Evolutionary conservation across 1,140 invertebrate species (phyloP).

Genomic region (Zophobas morio): DNA sequence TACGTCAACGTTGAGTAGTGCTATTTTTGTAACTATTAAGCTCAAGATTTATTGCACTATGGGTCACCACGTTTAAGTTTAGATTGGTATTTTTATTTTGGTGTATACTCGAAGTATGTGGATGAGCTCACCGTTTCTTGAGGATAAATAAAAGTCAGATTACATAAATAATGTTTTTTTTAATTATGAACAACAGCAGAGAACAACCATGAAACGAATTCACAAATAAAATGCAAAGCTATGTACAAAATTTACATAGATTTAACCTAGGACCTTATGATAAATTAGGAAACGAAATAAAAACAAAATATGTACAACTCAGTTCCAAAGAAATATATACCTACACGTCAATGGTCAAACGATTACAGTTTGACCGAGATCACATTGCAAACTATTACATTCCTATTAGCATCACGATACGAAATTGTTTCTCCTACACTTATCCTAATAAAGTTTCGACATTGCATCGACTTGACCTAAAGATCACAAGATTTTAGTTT

Average conservation of each 20-base stretch:
- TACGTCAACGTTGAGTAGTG: neutral
- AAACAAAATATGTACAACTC: constrained; percentile 46
- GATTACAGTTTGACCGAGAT: constrained; percentile 42
- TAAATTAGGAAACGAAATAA: constrained; percentile 46
- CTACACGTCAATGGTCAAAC: constrained; percentile 38
- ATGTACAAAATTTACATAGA: constrained; percentile 49
- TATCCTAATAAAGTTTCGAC: constrained; percentile 27
- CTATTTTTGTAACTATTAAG: neutral
- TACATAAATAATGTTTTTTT: constrained; percentile 47
- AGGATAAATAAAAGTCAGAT: constrained; percentile 18
- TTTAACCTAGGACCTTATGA: constrained; percentile 34
- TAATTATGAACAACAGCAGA: constrained; percentile 47
- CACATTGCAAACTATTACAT: constrained; percentile 46
- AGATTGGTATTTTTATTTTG: constrained; percentile 12
- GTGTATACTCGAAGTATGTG: neutral
- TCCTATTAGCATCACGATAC: constrained; percentile 46
- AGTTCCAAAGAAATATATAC: constrained; percentile 33
- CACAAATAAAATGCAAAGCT: constrained; percentile 48
- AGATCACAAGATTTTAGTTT: constrained; percentile 20
- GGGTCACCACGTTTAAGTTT: constrained; percentile 30
- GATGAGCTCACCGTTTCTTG: too few species aligned
- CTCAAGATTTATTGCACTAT: constrained; percentile 1
- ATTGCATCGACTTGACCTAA: constrained; percentile 32
- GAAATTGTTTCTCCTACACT: constrained; percentile 34
- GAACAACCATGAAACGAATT: constrained; percentile 40